Conservation (phyloP, 2,113 vertebrate genomes). For the Excalfactoria chinensis region DNA sequence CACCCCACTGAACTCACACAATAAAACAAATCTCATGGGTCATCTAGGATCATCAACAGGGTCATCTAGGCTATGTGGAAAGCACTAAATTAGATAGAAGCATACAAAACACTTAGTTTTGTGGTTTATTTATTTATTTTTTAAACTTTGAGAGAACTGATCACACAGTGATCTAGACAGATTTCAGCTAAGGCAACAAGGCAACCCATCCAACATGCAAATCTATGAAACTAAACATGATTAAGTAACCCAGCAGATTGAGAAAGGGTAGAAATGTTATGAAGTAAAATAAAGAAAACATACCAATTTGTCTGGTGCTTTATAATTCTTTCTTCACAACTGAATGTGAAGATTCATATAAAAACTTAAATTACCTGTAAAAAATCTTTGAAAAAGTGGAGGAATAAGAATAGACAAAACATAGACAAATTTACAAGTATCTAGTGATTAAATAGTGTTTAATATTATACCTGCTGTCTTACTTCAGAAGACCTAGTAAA, state of each 20-base stretch:
- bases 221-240: not conserved
- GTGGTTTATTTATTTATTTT: no score
- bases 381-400: not conserved
- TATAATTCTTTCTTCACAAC: not conserved
- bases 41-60: no score
- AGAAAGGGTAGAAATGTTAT: not conserved
- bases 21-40: not conserved
- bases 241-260: not conserved
- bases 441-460: not conserved
- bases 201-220: not conserved
- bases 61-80: not conserved
- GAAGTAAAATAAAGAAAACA: not conserved
- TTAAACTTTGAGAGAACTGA: not conserved
- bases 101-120: not conserved
- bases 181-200: not conserved
- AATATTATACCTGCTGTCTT: not conserved
- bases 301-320: not conserved
- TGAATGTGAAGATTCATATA: not conserved
- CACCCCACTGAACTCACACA: rapidly evolving
- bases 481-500: not conserved
- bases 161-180: not conserved
- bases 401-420: not conserved
- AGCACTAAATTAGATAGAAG: not conserved
- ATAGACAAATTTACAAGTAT: not conserved
- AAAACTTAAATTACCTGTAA: not conserved